Evolutionary conservation across 2,113 vertebrate species (phyloP), one percentile per base, ranked within the genome.

Genomic region (Nibea coibor): DNA sequence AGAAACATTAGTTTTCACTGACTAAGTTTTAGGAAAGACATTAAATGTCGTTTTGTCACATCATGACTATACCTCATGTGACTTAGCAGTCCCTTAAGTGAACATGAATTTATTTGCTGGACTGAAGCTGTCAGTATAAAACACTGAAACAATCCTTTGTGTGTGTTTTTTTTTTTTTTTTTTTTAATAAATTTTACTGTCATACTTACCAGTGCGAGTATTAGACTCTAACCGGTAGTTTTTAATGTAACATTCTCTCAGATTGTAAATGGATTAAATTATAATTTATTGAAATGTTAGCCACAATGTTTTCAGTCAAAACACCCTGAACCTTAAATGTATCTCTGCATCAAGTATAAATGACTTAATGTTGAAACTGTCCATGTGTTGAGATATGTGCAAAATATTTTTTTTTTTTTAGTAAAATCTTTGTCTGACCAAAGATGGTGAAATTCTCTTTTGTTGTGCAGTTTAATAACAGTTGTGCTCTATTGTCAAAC

Each of bases 281-380:
- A 73, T 90, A 90, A 92, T 70, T 90, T 90, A 93, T 91, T 92
- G 80, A 78, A 58, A 67, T 47, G n/a, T 48, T 53, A 53, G 59
- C 48, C 77, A 20, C 65, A 35, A 28, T 53, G 56, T 85, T 67
- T 80, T 10, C 12, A 24, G 19, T 69, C 50, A 50, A 48, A 69
- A 57, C 10, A 45, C 64, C 67, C 24, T 39, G 17, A 67, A 35
- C 81, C 26, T 50, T 84, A 63, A 51, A 78, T 67, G 57, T 71
- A 42, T 48, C 24, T 53, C 45, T 71, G 61, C 50, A 54, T 28
- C 1, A 20, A 24, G 58, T 45, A 31, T 72, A 67, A 54, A 6
- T 45, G 53, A 16, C 16, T 57, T 56, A 2, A 68, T 63, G 6
- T 43, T 70, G 10, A 54, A 75, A 31, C 17, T 53, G 24, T 53